Evolutionary conservation across 1,140 invertebrate species (phyloP), one percentile per base, ranked within the genome.

Genomic region (Cydia pomonella): DNA sequence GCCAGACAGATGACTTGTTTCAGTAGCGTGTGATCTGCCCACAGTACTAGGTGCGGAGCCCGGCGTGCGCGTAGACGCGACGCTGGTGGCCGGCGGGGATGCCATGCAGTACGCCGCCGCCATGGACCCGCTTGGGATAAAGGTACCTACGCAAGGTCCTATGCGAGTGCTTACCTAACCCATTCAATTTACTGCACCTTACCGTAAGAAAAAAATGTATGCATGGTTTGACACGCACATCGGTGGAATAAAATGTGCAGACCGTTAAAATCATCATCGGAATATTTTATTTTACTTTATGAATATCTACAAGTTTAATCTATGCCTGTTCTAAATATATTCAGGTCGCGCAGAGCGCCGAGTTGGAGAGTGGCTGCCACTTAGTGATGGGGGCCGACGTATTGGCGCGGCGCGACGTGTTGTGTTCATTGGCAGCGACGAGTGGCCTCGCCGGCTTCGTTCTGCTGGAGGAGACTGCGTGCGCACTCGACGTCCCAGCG

Each of bases 361-460:
- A 94, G 0, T 90, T 96, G 1, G 96, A 96, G 79, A 90, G 95
- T 84, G 95, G 96, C 80, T 93, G 94, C 71, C 95, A 97, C 80
- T 88, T 96, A 9, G 93, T 95, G 18, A 84, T 96, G 29, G 95
- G 94, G 9, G 93, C 94, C 25, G 96, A 97, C 82, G 86, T 95
- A 21, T 78, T 97, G 23, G 79, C 90, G 2, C 87, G 92, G 4
- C 93, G 93, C 3, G 90, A 86, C 59, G 93, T 80, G 72, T 83
- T 96, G 21, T 87, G 94, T 18, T 95, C 96, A 79, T 89, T 97
- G 53, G 87, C 92, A 3, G 90, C 88, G 18, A 94, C 96, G 27
- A 84, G 98, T 2, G 95, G 95, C 77, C 87, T 94, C 1, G 94
- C 95, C 64, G 97, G 97, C n/a, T 97, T 98, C 84, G 77, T 98